Evolutionary conservation across 1,140 invertebrate species (phyloP).

Genomic region (Pentalonia nigronervosa): DNA sequence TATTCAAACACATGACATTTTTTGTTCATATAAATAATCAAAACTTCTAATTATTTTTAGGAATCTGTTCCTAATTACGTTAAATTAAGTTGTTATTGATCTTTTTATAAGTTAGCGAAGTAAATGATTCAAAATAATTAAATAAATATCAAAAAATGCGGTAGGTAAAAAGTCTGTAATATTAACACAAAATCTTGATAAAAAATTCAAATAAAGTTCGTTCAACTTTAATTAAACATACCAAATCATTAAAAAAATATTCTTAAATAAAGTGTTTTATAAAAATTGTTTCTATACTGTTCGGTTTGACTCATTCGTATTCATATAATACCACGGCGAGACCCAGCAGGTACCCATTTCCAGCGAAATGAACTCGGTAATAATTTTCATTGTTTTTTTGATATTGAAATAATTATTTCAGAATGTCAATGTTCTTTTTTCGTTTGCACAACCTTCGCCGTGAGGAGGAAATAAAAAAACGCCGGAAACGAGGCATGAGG

Average conservation of each 20-base stretch:
- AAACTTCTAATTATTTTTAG: background rate
- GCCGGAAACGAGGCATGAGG: slow-evolving; percentile 68
- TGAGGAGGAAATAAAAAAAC: slow-evolving; percentile 75
- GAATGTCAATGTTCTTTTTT: slow-evolving; percentile 92
- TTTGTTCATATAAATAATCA: background rate
- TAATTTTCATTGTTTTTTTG: no score
- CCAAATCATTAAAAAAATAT: background rate
- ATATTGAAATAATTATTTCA: slow-evolving; percentile 16
- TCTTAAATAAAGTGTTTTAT: background rate
- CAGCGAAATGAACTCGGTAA: no score
- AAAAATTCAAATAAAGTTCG: background rate
- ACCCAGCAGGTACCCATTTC: background rate
- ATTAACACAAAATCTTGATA: background rate
- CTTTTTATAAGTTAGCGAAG: background rate
- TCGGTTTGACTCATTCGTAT: background rate
- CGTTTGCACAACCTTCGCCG: slow-evolving; percentile 87
- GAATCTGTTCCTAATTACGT: background rate
- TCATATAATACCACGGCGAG: background rate
- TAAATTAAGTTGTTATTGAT: background rate
- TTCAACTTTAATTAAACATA: background rate
- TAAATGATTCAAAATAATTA: background rate
- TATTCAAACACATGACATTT: background rate
- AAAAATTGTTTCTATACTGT: background rate
- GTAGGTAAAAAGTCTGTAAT: background rate
- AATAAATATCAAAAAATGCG: background rate